Conservation (phyloP, 2,113 vertebrate species). For the Fregata magnificens region DNA sequence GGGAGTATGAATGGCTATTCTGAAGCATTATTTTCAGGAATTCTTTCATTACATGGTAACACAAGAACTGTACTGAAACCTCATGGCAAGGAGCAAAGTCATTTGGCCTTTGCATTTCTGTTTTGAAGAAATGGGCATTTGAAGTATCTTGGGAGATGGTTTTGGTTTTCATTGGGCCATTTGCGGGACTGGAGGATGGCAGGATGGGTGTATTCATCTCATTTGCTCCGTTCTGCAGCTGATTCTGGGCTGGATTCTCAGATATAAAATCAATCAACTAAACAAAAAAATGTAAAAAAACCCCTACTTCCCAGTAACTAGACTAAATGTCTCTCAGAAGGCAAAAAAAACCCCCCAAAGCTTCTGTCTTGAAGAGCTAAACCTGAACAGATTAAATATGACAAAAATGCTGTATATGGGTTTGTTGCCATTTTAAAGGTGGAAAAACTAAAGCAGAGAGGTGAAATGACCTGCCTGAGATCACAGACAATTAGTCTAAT, state of each 20-base stretch:
- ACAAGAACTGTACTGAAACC: neutral
- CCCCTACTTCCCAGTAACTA: neutral
- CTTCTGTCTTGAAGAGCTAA: neutral
- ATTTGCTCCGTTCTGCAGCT: neutral
- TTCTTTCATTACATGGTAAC: slow-evolving; percentile 36
- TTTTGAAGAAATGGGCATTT: neutral
- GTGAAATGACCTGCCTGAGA: slow-evolving; percentile 55
- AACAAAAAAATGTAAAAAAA: neutral
- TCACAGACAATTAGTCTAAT: slow-evolving; percentile 62
- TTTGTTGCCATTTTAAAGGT: slow-evolving; percentile 35
- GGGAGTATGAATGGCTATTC: slow-evolving; percentile 13
- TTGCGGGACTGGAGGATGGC: neutral
- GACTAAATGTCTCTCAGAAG: neutral
- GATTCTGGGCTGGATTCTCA: neutral
- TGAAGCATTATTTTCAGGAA: slow-evolving; percentile 42
- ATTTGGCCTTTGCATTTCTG: neutral
- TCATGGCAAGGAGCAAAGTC: neutral
- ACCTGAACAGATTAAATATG: neutral
- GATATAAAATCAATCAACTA: neutral
- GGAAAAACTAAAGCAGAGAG: slow-evolving; percentile 28
- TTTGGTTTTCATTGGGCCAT: neutral
- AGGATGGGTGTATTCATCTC: neutral
- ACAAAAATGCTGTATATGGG: neutral
- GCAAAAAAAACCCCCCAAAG: neutral
- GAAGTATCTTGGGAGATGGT: neutral